phyloP scores from a whole-genome alignment of 2,113 vertebrate species.

The Lagopus muta region DNA sequence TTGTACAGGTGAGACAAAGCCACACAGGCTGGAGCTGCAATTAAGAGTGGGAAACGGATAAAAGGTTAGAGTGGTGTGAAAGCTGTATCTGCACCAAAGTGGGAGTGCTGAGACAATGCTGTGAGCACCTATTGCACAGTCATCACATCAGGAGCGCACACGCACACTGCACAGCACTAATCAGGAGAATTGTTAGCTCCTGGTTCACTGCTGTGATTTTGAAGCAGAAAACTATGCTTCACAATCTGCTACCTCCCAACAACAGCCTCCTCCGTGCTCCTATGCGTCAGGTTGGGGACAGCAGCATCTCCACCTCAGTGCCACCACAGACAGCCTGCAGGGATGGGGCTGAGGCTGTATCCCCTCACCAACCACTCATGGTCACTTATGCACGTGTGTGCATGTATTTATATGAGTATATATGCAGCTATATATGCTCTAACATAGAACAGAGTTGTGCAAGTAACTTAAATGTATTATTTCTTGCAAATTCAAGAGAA shows the following conservation, averaged over 20 bases:
- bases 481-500: background rate
- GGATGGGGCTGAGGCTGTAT: background rate
- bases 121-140: background rate
- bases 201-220: background rate
- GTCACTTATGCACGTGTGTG: background rate
- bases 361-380: background rate
- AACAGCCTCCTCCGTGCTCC: background rate
- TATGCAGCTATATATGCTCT: background rate
- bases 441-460: background rate
- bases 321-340: background rate
- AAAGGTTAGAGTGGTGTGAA: background rate
- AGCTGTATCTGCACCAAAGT: background rate
- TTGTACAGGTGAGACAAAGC: background rate
- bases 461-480: background rate
- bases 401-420: background rate
- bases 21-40: background rate
- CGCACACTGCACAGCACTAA: background rate
- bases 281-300: background rate
- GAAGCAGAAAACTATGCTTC: background rate
- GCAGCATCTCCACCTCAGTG: no score
- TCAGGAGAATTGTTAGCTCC: background rate
- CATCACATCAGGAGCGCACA: background rate
- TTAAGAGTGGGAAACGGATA: background rate
- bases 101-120: background rate
- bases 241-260: background rate